Percentiles rank a stretch among this genome's conserved stretches.
These are phyloP conservation scores for Hypanus sabinus DNA, from an alignment of 2,113 vertebrate species.

Conservation along the genomic window DNA sequence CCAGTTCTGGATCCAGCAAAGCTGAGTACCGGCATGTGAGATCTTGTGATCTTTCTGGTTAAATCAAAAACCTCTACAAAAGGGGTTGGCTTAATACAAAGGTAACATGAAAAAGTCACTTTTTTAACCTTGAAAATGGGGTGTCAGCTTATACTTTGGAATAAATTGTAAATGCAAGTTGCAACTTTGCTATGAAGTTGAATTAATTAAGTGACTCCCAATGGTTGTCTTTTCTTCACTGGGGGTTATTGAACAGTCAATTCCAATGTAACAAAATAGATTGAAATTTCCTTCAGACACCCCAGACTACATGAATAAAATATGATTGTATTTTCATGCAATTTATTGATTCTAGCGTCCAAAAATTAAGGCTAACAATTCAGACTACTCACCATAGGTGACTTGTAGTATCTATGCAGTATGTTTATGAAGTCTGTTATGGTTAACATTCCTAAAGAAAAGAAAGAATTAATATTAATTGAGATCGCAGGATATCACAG, in stretches of 20 bases:
- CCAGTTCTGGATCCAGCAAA: too few relatives aligned
- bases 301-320: background rate
- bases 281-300: background rate
- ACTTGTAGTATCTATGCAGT: slow-evolving; percentile 98
- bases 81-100: too few relatives aligned
- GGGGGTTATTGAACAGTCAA: background rate
- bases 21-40: too few relatives aligned
- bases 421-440: slow-evolving; percentile 99
- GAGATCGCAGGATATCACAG: background rate
- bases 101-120: too few relatives aligned
- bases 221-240: background rate
- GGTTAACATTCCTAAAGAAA: slow-evolving; percentile 90
- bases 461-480: slow-evolving; percentile 37
- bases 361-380: background rate
- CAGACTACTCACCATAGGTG: slow-evolving; percentile 77
- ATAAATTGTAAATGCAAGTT: background rate
- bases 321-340: background rate
- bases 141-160: too few relatives aligned
- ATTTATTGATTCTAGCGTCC: background rate
- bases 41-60: too few relatives aligned
- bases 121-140: too few relatives aligned
- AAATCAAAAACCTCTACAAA: too few relatives aligned
- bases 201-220: background rate
- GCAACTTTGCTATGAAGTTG: background rate
- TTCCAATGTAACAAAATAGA: too few relatives aligned